phyloP scores from a whole-genome alignment of 1,140 invertebrate species.

The Homalodisca vitripennis region DNA sequence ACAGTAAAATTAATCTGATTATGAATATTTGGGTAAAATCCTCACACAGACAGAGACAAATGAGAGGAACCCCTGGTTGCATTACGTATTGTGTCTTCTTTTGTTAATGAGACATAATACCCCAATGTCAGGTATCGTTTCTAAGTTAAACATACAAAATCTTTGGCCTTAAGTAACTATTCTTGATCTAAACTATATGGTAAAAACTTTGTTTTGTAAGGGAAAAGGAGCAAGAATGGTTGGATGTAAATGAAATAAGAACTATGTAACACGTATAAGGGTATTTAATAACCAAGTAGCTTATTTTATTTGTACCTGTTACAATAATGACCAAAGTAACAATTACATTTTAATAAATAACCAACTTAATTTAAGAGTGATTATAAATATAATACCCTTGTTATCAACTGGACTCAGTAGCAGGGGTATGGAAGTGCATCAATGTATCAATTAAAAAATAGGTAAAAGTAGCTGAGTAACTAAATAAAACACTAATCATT shows the following conservation, averaged over 20 bases:
- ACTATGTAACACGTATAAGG: slow-evolving; percentile 26
- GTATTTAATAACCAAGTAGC: slow-evolving; percentile 31
- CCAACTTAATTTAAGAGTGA: slow-evolving; percentile 12
- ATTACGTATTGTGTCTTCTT: too few species aligned
- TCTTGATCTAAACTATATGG: too few species aligned
- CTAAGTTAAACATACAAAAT: too few species aligned
- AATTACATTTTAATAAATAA: slow-evolving; percentile 17
- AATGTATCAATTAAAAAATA: background rate
- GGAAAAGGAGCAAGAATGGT: too few species aligned
- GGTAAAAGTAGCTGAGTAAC: background rate
- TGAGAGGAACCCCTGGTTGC: too few species aligned
- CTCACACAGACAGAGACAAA: too few species aligned
- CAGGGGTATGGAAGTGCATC: slow-evolving; percentile 6
- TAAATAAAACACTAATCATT: background rate
- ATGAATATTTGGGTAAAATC: too few species aligned
- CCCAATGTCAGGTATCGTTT: too few species aligned
- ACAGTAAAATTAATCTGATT: too few species aligned
- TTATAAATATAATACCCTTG: slow-evolving; percentile 11
- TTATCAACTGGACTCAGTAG: background rate
- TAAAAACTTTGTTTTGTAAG: too few species aligned
- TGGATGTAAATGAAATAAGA: background rate
- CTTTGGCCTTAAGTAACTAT: too few species aligned
- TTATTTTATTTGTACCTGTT: slow-evolving; percentile 30
- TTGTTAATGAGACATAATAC: too few species aligned
- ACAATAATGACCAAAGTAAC: slow-evolving; percentile 27